A percentile compares a stretch with the other conserved stretches of the same genome.
phyloP scores from a whole-genome alignment of 35 echinoderm and acorn worm species.

The Heliocidaris erythrogramma region DNA sequence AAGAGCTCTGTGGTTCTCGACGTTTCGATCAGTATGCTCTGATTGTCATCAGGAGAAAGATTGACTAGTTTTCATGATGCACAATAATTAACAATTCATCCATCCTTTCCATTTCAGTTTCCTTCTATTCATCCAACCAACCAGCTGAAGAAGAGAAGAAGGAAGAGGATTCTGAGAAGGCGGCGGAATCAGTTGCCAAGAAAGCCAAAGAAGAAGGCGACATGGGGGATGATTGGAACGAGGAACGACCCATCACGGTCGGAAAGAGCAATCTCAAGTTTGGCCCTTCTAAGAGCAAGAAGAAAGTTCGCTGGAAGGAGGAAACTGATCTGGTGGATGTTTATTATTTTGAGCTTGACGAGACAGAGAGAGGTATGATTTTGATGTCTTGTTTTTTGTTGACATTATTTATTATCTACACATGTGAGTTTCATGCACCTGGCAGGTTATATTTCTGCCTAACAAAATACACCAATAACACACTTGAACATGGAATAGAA shows the following conservation, averaged over 20 bases:
- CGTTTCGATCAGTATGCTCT: too few species aligned
- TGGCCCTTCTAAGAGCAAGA: constrained; percentile 86
- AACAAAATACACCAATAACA: not conserved
- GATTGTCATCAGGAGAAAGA: too few species aligned
- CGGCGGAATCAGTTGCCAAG: not conserved
- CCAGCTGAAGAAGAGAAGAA: constrained; percentile 63
- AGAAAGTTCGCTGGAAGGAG: constrained; percentile 80
- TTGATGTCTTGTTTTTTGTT: not conserved
- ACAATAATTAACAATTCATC: not conserved
- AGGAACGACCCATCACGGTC: not conserved
- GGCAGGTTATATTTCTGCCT: not conserved
- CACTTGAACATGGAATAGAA: too few species aligned
- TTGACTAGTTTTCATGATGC: not conserved
- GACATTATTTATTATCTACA: not conserved
- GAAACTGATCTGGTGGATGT: constrained; percentile 78
- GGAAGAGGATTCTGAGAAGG: constrained; percentile 63
- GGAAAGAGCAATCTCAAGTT: constrained; percentile 77
- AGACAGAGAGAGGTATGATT: constrained; percentile 86
- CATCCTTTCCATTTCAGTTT: constrained; percentile 47
- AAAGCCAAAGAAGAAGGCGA: constrained; percentile 46
- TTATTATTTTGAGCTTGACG: constrained; percentile 91
- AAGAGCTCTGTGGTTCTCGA: too few species aligned
- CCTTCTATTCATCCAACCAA: constrained; percentile 80
- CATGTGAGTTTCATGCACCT: not conserved
- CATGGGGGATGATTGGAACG: constrained; percentile 26